These are phyloP conservation scores for Cheilosia grossa DNA, from an alignment of 2,888 invertebrate genomes.

Conservation along the genomic window DNA sequence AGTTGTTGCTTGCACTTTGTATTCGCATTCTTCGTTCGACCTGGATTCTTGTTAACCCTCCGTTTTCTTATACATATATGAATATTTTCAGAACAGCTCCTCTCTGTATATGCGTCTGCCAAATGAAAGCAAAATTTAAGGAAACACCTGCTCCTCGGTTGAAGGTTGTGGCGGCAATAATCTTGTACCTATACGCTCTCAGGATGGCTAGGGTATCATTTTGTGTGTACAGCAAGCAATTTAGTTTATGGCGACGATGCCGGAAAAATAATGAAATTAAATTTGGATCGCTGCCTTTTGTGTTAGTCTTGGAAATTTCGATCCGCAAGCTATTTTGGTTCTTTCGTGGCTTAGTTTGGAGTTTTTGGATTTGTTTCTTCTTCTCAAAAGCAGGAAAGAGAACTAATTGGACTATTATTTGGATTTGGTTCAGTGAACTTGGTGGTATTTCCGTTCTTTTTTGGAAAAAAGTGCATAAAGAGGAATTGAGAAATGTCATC, in stretches of 20 bases:
- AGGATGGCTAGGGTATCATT: conserved; percentile 19
- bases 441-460: neutral
- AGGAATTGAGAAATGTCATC: neutral
- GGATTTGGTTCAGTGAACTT: conserved; percentile 45
- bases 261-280: conserved; percentile 63
- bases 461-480: too few relatives aligned
- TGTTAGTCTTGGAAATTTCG: conserved; percentile 4
- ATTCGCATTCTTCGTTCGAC: conserved; percentile 33
- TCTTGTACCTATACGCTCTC: conserved; percentile 5
- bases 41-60: conserved; percentile 34
- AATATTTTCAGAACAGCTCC: neutral
- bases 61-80: neutral
- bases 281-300: conserved; percentile 19
- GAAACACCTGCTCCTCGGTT: conserved; percentile 55
- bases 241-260: conserved; percentile 43
- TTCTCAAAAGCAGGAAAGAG: neutral
- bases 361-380: neutral
- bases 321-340: conserved; percentile 27
- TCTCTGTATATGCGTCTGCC: conserved; percentile 14
- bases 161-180: neutral
- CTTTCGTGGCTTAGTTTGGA: neutral
- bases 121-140: conserved; percentile 48
- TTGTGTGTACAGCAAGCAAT: conserved; percentile 47
- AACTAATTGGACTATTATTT: conserved; percentile 49
- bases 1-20: conserved; percentile 39